Conservation (phyloP, 2,797 vertebrate genomes). For the Potorous gilbertii region DNA sequence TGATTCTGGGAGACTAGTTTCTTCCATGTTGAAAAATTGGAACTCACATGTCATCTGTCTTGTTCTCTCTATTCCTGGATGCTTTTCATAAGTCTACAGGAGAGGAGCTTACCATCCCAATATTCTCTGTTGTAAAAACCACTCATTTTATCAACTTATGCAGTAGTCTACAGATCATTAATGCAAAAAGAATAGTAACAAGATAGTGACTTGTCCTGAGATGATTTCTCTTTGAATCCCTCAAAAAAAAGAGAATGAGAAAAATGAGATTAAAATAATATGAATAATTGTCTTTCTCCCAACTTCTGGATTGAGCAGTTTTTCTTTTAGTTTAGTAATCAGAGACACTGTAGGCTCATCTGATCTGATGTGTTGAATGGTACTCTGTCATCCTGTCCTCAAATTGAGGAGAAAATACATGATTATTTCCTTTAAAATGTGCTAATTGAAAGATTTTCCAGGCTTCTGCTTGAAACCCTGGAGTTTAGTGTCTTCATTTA, state of each 20-base stretch:
- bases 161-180: background rate
- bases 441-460: constrained; percentile 47
- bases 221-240: background rate
- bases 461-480: constrained; percentile 44
- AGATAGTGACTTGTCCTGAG: background rate
- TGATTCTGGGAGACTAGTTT: background rate
- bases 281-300: constrained; percentile 43
- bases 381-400: background rate
- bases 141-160: background rate
- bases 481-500: constrained; percentile 54
- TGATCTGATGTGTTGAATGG: background rate
- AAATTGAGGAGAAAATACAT: background rate
- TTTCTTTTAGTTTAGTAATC: constrained; percentile 54
- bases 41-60: background rate
- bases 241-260: background rate
- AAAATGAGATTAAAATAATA: constrained; percentile 35
- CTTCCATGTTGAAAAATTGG: background rate
- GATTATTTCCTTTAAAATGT: constrained; percentile 38
- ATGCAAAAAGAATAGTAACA: background rate
- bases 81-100: background rate
- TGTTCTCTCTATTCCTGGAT: background rate
- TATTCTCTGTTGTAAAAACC: background rate
- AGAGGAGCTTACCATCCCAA: background rate
- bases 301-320: constrained; percentile 27
- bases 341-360: constrained; percentile 46